Evolutionary conservation across 1,140 invertebrate genomes (phyloP), one percentile per base, ranked within the genome.

Genomic region (Drosophila nannoptera): DNA sequence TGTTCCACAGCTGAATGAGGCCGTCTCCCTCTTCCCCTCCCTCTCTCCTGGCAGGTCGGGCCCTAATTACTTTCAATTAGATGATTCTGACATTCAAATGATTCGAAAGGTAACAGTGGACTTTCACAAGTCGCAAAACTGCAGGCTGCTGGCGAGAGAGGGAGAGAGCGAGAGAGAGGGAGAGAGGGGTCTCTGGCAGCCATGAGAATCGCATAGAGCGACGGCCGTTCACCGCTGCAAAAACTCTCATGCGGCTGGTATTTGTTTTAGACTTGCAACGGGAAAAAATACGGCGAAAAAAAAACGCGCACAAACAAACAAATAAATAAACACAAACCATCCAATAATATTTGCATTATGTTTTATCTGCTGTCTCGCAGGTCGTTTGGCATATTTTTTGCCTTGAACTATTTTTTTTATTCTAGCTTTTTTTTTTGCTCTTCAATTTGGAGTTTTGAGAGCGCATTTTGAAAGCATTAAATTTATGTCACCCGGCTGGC

Each of bases 381-480:
- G 78, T 82, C 46, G 58, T 60, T 31, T 58, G 46, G 43, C 59
- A 67, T 80, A 64, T 72, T 52, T 50, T 54, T 16, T 9, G 16
- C 45, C 11, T 38, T 31, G 7, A 33, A 2, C 58, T 60, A 45
- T 45, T 50, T 60, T 42, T 50, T 22, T 48, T 16, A 38, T 11
- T 5, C 40, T 32, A 50, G 33, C 14, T 29, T 43, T 14, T 43
- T 14, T 43, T 43, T 9, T 40, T 40, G 8, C 14, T 56, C 29
- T 31, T 36, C 50, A 22, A 60, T 75, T 68, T 75, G 63, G 62
- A 35, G 48, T 67, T 78, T 66, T 78, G 67, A 66, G 78, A 74
- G 69, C 69, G 53, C 78, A 73, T 78, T 81, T 73, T 61, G 76
- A 80, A 81, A 74, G 66, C 73, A 83, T 75, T 74, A 77, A 82